phyloP scores from a whole-genome alignment of 2,888 invertebrate species.

The Cantharis nigra region DNA sequence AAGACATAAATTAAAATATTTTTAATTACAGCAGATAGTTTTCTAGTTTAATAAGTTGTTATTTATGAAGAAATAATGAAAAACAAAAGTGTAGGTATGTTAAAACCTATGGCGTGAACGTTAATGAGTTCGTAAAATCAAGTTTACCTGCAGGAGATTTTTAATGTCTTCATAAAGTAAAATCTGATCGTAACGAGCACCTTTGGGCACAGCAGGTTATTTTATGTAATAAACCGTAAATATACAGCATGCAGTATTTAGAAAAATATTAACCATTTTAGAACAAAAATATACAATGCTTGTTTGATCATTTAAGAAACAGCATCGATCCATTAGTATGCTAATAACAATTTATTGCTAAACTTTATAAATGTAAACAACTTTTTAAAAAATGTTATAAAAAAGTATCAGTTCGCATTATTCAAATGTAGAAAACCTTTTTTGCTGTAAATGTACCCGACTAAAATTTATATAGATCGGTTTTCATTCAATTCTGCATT shows the following conservation, averaged over 20 bases:
- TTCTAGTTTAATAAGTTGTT: slow-evolving; percentile 1
- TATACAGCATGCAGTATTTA: slow-evolving; percentile 11
- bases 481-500: not conserved
- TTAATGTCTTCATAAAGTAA: slow-evolving; percentile 35
- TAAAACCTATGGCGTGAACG: slow-evolving; percentile 24
- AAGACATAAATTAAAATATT: not conserved
- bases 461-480: not conserved
- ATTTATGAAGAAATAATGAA: slow-evolving; percentile 18
- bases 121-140: slow-evolving; percentile 34
- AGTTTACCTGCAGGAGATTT: slow-evolving; percentile 35
- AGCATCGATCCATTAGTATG: not conserved
- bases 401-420: not conserved
- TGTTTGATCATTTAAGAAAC: not conserved
- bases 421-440: not conserved
- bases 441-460: not conserved
- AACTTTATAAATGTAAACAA: not conserved
- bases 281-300: not conserved
- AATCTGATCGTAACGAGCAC: slow-evolving; percentile 27
- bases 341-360: not conserved
- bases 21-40: not conserved
- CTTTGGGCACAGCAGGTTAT: slow-evolving; percentile 25
- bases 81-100: slow-evolving; percentile 14
- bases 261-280: slow-evolving; percentile 10
- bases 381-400: not conserved
- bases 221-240: slow-evolving; percentile 22